phyloP scores from a whole-genome alignment of 2,113 vertebrate genomes.

The Sylvicapra grimmia region DNA sequence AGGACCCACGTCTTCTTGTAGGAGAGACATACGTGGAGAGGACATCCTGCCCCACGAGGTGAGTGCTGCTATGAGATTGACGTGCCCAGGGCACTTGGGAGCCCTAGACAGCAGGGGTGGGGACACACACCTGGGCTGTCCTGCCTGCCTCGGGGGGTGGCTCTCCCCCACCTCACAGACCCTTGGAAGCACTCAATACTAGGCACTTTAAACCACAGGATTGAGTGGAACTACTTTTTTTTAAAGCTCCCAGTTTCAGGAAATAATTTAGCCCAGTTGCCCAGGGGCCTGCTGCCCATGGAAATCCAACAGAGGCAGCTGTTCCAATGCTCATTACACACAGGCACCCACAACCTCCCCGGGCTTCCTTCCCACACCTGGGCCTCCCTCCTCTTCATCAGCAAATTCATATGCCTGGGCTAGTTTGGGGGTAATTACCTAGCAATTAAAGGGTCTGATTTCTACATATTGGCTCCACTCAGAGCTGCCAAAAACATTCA shows the following conservation, averaged over 20 bases:
- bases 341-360: neutral
- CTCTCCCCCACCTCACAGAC: neutral
- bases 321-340: neutral
- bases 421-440: conserved; percentile 52
- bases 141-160: neutral
- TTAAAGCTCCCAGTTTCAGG: neutral
- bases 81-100: neutral
- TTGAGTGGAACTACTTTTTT: neutral
- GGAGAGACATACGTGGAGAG: neutral
- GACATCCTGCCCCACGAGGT: neutral
- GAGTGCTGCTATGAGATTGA: accelerated
- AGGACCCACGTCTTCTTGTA: neutral
- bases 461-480: conserved; percentile 52
- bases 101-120: neutral
- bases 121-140: neutral
- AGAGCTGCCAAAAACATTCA: conserved; percentile 55
- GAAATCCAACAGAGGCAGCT: neutral
- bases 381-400: neutral
- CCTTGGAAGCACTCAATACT: neutral
- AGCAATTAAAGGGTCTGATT: conserved; percentile 58
- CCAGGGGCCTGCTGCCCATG: neutral
- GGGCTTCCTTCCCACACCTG: accelerated
- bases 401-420: neutral
- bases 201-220: neutral
- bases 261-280: neutral